Evolutionary conservation across 2,888 invertebrate genomes (phyloP).

Genomic region (Lathronympha strigana): DNA sequence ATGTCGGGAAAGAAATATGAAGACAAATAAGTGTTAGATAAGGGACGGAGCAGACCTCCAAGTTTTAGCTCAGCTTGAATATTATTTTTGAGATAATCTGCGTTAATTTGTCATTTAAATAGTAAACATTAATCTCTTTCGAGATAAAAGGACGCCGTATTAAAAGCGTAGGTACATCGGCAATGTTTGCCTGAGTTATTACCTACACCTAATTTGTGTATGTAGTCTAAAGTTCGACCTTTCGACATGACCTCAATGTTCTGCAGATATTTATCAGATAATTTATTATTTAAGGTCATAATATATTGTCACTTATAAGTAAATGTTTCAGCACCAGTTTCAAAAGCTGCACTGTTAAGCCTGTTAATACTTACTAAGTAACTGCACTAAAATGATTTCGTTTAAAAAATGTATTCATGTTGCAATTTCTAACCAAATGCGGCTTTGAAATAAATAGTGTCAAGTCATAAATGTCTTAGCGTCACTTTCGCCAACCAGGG

Average conservation of each 20-base stretch:
- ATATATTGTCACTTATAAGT: no score
- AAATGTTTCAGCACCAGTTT: no score
- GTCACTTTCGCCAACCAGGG: no score
- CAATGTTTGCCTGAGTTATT: background rate
- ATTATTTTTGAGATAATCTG: slow-evolving; percentile 17
- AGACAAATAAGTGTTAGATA: slow-evolving; percentile 32
- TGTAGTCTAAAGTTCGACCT: background rate
- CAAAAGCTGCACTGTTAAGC: no score
- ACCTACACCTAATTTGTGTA: background rate
- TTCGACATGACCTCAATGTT: background rate
- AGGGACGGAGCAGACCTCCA: slow-evolving; percentile 23
- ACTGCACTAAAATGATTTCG: no score
- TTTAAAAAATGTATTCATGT: no score
- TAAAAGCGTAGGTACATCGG: background rate
- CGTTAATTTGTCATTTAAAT: slow-evolving; percentile 13
- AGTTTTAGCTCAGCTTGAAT: slow-evolving; percentile 4
- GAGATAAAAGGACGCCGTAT: background rate
- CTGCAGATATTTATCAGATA: no score
- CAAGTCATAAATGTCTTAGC: no score
- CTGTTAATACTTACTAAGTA: no score
- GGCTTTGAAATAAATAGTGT: no score
- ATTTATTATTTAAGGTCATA: no score
- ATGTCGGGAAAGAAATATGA: slow-evolving; percentile 26
- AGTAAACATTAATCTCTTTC: slow-evolving; percentile 21
- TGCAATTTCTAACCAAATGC: no score